Evolutionary conservation across 2,113 vertebrate species (phyloP), one percentile per base, ranked within the genome.

Genomic region (Brachionichthys hirsutus): DNA sequence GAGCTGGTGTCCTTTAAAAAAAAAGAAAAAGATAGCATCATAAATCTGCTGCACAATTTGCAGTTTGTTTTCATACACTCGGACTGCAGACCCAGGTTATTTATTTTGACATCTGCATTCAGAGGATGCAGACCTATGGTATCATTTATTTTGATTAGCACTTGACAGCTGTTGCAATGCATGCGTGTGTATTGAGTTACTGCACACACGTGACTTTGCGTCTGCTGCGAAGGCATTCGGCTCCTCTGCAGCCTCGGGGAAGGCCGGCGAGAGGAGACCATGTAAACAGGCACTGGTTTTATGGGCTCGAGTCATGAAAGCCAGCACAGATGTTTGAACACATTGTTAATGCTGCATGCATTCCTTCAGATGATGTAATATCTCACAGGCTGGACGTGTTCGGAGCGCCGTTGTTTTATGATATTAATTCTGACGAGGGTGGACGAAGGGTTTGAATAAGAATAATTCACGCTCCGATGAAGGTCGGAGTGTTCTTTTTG

Each of bases 291-390:
- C 54, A 6, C 16, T 5, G 54, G 45, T 80, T 85, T 84, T 82
- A 84, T 55, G 70, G 64, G 70, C 83, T 47, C n/a, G 34, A 51
- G 67, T 73, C 80, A 83, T 75, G 68, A 83, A 82, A 80, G 63
- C 74, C 59, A 64, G 67, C 57, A 48, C 83, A 88, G 87, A 85
- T 88, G 84, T 88, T 85, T 77, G 76, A 83, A 80, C 76, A 80
- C 58, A 50, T 74, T 41, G 64, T 85, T 82, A 74, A 77, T 82
- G 73, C 70, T 87, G 81, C 75, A 74, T 82, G 66, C 78, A 82
- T 85, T 85, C 85, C 74, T 75, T 16, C 69, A 53, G 17, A 76
- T 86, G 83, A 84, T 85, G 85, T 85, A 62, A 80, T 76, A 73
- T 74, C 72, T 65, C 63, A 56, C 54, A 38, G 68, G 66, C 64